Percentiles rank a stretch among this genome's conserved stretches.
Evolutionary conservation across 2,797 vertebrate genomes (phyloP).

Genomic region (Streptopelia turtur): DNA sequence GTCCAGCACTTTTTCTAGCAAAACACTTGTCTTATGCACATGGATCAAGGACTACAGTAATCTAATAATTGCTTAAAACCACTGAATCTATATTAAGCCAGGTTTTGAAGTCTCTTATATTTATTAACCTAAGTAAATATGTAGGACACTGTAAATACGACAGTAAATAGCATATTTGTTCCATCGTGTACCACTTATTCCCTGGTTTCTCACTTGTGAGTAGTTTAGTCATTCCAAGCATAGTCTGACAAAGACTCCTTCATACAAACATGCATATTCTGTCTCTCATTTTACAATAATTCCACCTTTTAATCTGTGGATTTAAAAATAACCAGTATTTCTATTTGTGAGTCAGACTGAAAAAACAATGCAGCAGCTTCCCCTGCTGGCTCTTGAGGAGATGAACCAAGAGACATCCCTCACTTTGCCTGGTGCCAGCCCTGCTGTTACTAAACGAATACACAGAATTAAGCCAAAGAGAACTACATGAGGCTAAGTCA

Average conservation of each 20-base stretch:
- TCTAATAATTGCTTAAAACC: neutral
- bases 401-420: neutral
- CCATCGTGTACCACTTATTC: neutral
- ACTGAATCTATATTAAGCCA: neutral
- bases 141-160: neutral
- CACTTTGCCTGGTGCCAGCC: rapidly evolving
- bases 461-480: neutral
- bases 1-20: neutral
- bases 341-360: neutral
- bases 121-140: neutral
- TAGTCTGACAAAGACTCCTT: neutral
- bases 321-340: neutral
- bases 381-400: neutral
- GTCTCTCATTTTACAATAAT: conserved; percentile 16
- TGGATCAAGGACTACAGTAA: neutral
- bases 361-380: conserved; percentile 55
- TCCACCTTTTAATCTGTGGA: neutral
- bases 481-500: neutral
- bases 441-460: rapidly evolving
- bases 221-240: neutral
- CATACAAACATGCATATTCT: neutral
- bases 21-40: neutral
- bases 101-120: neutral
- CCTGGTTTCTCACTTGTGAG: neutral
- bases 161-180: neutral